A percentile compares a stretch with the other conserved stretches of the same genome.
Conservation (phyloP, 2,888 invertebrate species). For the Steromphala cineraria region DNA sequence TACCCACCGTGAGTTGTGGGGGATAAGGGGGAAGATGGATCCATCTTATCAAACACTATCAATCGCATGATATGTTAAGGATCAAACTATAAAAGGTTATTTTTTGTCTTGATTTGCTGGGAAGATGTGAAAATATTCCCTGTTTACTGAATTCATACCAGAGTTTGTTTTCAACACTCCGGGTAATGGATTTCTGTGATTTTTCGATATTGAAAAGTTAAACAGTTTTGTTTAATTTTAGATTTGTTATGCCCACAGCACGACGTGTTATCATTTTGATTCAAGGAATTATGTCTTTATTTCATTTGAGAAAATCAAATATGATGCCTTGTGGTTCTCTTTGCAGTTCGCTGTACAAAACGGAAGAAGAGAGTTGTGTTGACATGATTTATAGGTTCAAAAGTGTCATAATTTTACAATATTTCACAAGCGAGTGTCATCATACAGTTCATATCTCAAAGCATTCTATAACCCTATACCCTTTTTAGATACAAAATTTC, state of each 20-base stretch:
- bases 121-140: not conserved
- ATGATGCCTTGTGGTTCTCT: no score
- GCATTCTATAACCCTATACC: no score
- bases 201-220: constrained; percentile 3
- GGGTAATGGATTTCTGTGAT: not conserved
- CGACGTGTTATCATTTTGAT: no score
- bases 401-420: no score
- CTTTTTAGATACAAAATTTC: no score
- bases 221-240: not conserved
- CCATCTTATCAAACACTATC: constrained; percentile 1
- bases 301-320: no score
- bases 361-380: no score
- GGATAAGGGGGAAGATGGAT: not conserved
- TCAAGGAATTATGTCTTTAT: no score
- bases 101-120: constrained; percentile 1
- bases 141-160: not conserved
- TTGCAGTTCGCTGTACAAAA: no score
- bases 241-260: not conserved
- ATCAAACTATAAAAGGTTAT: not conserved
- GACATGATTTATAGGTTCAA: no score
- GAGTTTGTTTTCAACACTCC: not conserved
- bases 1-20: not conserved
- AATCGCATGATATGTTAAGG: not conserved
- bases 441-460: no score
- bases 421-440: no score